These are phyloP conservation scores for Gymnogyps californianus DNA, from an alignment of 2,113 vertebrate species.

Conservation along the genomic window DNA sequence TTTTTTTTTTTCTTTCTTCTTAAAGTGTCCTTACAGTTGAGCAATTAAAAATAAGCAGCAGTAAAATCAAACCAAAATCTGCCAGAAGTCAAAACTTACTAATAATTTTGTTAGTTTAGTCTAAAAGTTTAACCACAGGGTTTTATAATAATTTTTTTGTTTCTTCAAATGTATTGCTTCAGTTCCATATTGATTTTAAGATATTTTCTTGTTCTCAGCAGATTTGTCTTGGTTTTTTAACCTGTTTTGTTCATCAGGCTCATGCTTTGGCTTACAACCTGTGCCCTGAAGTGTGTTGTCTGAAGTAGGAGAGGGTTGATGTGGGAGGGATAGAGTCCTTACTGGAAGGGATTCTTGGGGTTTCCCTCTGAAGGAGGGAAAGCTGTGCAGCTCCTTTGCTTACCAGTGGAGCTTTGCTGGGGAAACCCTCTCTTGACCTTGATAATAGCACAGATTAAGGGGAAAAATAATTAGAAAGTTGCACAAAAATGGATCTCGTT, in stretches of 20 bases:
- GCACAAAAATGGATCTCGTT: rapidly evolving
- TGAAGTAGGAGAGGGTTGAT: background rate
- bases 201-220: background rate
- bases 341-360: background rate
- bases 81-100: background rate
- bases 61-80: background rate
- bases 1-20: background rate
- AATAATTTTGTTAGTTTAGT: background rate
- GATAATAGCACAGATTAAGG: background rate
- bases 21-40: background rate
- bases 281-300: background rate
- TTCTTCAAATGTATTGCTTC: background rate
- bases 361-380: background rate
- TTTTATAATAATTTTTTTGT: background rate
- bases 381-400: background rate
- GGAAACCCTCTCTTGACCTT: background rate
- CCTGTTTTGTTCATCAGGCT: background rate
- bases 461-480: background rate
- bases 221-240: background rate
- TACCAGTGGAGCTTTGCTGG: background rate
- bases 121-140: background rate
- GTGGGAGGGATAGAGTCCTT: background rate
- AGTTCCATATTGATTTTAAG: background rate
- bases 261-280: background rate
- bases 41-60: background rate